Conservation (phyloP, 2,888 invertebrate species). For the Ferrisia virgata region DNA sequence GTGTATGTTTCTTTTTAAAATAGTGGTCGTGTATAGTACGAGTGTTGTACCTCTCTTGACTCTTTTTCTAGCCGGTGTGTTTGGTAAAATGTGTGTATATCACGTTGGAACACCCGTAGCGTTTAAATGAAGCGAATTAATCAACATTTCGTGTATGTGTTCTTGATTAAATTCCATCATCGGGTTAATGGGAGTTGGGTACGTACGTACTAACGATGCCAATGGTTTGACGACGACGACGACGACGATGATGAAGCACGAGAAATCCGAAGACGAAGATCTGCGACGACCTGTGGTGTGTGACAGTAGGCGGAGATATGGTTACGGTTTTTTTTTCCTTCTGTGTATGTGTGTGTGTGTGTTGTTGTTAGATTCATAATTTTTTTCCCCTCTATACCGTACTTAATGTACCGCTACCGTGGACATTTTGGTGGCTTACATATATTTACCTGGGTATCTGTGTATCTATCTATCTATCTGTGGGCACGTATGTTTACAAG, state of each 20-base stretch:
- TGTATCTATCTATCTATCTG: too few species aligned
- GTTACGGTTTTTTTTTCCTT: background rate
- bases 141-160: conserved; percentile 16
- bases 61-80: background rate
- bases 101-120: conserved; percentile 36
- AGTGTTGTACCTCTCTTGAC: background rate
- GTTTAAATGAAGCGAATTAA: conserved; percentile 43
- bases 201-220: background rate
- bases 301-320: background rate
- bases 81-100: background rate
- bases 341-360: background rate
- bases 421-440: too few species aligned
- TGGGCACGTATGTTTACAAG: too few species aligned
- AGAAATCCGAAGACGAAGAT: background rate
- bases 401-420: too few species aligned
- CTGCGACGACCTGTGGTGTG: background rate
- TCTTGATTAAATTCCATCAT: conserved; percentile 18
- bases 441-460: too few species aligned
- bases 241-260: background rate
- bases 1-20: background rate
- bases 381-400: too few species aligned
- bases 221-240: background rate
- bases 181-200: background rate
- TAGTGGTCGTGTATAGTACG: background rate
- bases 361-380: too few species aligned